phyloP scores from a whole-genome alignment of 2,797 vertebrate genomes.

The Hephaestus fuliginosus region DNA sequence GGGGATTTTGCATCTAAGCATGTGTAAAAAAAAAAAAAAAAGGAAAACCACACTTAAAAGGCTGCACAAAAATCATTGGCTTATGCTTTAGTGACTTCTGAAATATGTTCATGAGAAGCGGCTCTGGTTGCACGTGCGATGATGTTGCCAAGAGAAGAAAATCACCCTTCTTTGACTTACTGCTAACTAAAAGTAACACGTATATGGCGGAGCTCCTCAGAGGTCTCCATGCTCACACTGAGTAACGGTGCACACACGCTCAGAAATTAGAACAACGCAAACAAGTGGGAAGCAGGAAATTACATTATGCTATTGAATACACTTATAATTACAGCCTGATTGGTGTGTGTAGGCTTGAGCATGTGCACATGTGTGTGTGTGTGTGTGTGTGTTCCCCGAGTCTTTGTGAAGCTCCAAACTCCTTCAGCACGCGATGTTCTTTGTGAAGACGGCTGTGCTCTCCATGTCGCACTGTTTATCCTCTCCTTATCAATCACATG shows the following conservation, averaged over 20 bases:
- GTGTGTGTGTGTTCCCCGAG: too few relatives aligned
- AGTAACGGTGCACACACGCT: not conserved
- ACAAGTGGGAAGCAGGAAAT: slow-evolving; percentile 17
- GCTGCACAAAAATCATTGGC: slow-evolving; percentile 1
- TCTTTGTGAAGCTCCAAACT: slow-evolving; percentile 30
- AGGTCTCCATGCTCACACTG: slow-evolving; percentile 7
- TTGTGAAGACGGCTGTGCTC: not conserved
- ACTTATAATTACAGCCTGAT: slow-evolving; percentile 3
- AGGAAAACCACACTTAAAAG: not conserved
- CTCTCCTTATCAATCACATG: slow-evolving; percentile 71
- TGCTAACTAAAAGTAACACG: not conserved
- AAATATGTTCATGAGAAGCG: slow-evolving; percentile 31
- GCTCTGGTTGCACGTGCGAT: slow-evolving; percentile 5
- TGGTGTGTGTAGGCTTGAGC: slow-evolving; percentile 8
- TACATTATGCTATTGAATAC: not conserved
- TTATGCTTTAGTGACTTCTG: slow-evolving; percentile 18
- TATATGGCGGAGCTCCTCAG: not conserved
- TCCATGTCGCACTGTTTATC: slow-evolving; percentile 47
- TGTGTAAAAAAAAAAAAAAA: slow-evolving; percentile 43
- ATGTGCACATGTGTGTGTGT: slow-evolving; percentile 1
- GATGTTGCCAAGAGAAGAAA: not conserved
- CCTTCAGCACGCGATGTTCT: slow-evolving; percentile 39
- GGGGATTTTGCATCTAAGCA: slow-evolving; percentile 27
- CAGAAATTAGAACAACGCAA: not conserved
- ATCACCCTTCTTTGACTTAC: slow-evolving; percentile 6